Base-by-base conservation (phyloP, 2,113 vertebrate genomes). In the Cryptoleucopteryx plumbea region DNA sequence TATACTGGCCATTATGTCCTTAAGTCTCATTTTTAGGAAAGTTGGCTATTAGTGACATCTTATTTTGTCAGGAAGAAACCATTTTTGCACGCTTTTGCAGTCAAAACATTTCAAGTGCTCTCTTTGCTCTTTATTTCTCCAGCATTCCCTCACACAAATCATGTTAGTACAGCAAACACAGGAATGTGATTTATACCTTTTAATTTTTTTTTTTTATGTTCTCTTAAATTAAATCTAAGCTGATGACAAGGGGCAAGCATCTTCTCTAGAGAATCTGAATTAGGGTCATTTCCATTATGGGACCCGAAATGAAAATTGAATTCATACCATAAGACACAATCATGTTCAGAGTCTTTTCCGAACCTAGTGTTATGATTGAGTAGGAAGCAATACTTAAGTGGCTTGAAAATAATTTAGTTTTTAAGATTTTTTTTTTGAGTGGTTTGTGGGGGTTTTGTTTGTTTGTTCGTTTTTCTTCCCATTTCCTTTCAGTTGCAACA, bases 221-320 rank as follows among this genome's bases (percentile, higher is more conserved):
- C 80, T 78, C 40, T 56, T 89, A 87, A 86, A 95, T 96, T 81
- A 95, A 91, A 94, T 80, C 66, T 94, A 65, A 84, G 55, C 68
- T 68, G 67, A 68, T 94, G 91, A 92, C 56, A 87, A 72, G 53
- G 79, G 63, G 16, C 40, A 62, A 88, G 68, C 10, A 31, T 63
- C 71, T 47, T 72, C n/a, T 79, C 27, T 27, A 63, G 85, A 82
- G 90, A 93, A 78, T 68, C 47, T 89, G 93, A 66, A 82, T 96
- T 74, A 65, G 50, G 77, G 83, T 89, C 59, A 48, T 67, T 92
- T 89, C 92, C 72, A 96, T 93, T 86, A 95, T 53, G 59, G 73
- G 18, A 63, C 63, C 50, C 85, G 74, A 87, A 93, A 92, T 94
- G 82, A 89, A 94, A 93, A 90, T 61, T 71, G 55, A 87, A 94